Percentiles rank a stretch among this genome's conserved stretches.
Conservation (phyloP, 2,797 vertebrate genomes). For the Decapterus maruadsi region DNA sequence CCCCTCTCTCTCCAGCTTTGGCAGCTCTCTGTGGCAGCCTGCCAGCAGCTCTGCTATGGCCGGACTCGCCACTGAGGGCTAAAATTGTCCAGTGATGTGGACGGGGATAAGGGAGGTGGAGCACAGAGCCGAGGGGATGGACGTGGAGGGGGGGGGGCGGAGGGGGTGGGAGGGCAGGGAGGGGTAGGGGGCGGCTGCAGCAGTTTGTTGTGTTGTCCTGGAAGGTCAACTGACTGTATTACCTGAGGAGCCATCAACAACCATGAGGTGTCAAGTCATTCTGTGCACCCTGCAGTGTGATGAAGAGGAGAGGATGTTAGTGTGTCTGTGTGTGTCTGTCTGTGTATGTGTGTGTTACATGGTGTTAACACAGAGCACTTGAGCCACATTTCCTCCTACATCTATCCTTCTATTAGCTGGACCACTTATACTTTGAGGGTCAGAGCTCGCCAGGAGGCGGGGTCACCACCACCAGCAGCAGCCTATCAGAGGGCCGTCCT, state of each 20-base stretch:
- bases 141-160: background rate
- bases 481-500: background rate
- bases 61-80: slow-evolving; percentile 67
- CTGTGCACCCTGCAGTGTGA: slow-evolving; percentile 30
- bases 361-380: slow-evolving; percentile 32
- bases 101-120: slow-evolving; percentile 66
- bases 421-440: background rate
- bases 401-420: background rate
- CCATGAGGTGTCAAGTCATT: slow-evolving; percentile 36
- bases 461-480: background rate
- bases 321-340: no score
- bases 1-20: slow-evolving; percentile 70
- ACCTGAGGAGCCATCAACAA: slow-evolving; percentile 59
- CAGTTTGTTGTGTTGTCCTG: slow-evolving; percentile 59
- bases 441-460: background rate
- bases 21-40: slow-evolving; percentile 73
- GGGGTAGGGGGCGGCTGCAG: background rate
- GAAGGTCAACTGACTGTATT: slow-evolving; percentile 49
- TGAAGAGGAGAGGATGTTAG: slow-evolving; percentile 28
- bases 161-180: background rate
- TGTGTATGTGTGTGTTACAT: slow-evolving; percentile 22
- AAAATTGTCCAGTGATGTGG: slow-evolving; percentile 83
- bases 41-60: slow-evolving; percentile 78
- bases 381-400: slow-evolving; percentile 17
- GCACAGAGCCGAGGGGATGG: slow-evolving; percentile 38